Evolutionary conservation across 1,140 invertebrate genomes (phyloP), one percentile per base, ranked within the genome.

Genomic region (Vollenhovia emeryi): DNA sequence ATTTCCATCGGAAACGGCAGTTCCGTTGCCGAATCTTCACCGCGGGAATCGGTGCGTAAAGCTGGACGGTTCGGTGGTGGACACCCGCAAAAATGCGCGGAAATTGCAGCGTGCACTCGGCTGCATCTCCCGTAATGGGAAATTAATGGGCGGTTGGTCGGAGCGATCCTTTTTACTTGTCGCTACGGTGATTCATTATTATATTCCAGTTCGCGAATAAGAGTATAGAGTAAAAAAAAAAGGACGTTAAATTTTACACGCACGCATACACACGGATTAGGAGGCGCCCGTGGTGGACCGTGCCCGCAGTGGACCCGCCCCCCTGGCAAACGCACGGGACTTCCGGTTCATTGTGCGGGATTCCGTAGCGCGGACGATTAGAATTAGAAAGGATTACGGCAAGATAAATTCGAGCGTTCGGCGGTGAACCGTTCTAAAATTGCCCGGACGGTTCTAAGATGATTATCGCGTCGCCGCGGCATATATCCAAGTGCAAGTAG

Each of bases 71-170:
- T 85, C 50, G 27, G 21, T n/a, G 52, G 18, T 52, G 52, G 40
- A 40, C 40, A 69, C 64, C 76, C 27, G 59, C 36, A 59, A 66
- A 85, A 78, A 69, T 85, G 50, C 11, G 18, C 73, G 74, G 43
- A 66, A 71, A 86, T 86, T 82, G 84, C 66, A 82, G 43, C 64
- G 62, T 27, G 83, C 84, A 80, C 74, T 80, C 48, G 27, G 57
- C 55, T 82, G 78, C 78, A 73, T 82, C 68, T 82, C 78, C 78
- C 64, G 2, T 36, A 52, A 18, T n/a, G 24, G 59, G 62, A 40
- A 45, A 79, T 79, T 52, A 82, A 73, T 57, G 24, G 43, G 50
- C 21, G 66, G 78, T 57, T 82, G 18, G 48, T 59, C 18, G 36
- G 24, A 27, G 8, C 24, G 50, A 82, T 82, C 27, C 66, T 57